Conservation (phyloP, 2,888 invertebrate species). For the Chirona hameri region DNA sequence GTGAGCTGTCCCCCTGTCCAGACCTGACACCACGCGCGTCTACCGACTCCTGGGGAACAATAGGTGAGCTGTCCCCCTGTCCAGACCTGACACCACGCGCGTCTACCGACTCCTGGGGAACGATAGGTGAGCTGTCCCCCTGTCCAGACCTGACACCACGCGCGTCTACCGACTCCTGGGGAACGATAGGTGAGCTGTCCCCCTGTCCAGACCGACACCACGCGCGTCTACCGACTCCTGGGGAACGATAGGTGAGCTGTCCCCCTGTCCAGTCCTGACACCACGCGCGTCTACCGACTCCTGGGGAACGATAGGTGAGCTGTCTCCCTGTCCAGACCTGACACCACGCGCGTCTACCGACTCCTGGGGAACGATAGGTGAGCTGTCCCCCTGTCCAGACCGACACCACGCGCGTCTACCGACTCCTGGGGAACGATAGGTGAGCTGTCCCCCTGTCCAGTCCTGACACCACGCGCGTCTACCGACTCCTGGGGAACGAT, state of each 20-base stretch:
- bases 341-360: slow-evolving; percentile 83
- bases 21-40: background rate
- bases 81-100: background rate
- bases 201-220: background rate
- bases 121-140: no score
- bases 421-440: slow-evolving; percentile 63
- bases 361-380: slow-evolving; percentile 94
- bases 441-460: slow-evolving; percentile 45
- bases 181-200: slow-evolving; percentile 73
- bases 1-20: slow-evolving; percentile 51
- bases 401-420: background rate
- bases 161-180: slow-evolving; percentile 87
- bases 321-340: no score
- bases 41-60: slow-evolving; percentile 52
- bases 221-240: background rate
- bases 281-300: background rate
- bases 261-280: no score
- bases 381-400: background rate
- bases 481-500: no score
- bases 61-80: slow-evolving; percentile 59
- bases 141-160: slow-evolving; percentile 84
- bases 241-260: slow-evolving; percentile 67
- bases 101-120: no score
- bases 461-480: background rate
- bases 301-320: no score